These are phyloP conservation scores for Polylopha cassiicola DNA, from an alignment of 2,888 invertebrate species.

Conservation along the genomic window DNA sequence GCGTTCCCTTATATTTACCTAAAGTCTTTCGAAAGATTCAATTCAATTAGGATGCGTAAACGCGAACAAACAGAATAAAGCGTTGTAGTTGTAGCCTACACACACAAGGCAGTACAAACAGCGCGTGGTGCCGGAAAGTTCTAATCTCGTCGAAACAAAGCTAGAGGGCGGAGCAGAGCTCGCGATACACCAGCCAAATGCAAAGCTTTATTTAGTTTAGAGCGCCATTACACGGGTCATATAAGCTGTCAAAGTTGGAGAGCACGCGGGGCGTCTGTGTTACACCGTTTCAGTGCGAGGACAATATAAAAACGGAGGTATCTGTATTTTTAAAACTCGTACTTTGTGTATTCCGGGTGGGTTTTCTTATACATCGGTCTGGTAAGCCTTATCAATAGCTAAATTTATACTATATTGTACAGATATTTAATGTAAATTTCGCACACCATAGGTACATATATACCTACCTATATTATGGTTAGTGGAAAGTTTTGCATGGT, in stretches of 20 bases:
- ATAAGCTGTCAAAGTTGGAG: conserved; percentile 75
- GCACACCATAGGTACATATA: no score
- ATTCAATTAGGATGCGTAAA: conserved; percentile 15
- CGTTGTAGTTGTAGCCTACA: conserved; percentile 14
- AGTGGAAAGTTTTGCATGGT: no score
- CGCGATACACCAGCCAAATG: conserved; percentile 61
- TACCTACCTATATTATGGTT: no score
- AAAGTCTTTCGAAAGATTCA: conserved; percentile 9
- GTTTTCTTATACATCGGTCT: no score
- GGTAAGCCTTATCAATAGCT: no score
- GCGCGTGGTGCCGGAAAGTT: conserved; percentile 33
- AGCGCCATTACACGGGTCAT: conserved; percentile 75
- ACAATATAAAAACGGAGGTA: no score
- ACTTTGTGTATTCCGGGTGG: no score
- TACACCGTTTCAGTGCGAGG: no score
- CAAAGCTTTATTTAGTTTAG: conserved; percentile 74
- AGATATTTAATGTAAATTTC: no score
- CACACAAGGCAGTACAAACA: conserved; percentile 14
- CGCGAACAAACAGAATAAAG: conserved; percentile 16
- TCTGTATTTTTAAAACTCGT: no score
- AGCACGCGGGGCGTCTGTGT: conserved; percentile 42
- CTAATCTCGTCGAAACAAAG: conserved; percentile 62
- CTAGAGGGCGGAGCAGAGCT: conserved; percentile 47
- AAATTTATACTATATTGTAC: no score
- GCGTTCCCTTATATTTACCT: conserved; percentile 2